Base-by-base conservation (phyloP, 2,888 invertebrate genomes). In the Blera fallax region DNA sequence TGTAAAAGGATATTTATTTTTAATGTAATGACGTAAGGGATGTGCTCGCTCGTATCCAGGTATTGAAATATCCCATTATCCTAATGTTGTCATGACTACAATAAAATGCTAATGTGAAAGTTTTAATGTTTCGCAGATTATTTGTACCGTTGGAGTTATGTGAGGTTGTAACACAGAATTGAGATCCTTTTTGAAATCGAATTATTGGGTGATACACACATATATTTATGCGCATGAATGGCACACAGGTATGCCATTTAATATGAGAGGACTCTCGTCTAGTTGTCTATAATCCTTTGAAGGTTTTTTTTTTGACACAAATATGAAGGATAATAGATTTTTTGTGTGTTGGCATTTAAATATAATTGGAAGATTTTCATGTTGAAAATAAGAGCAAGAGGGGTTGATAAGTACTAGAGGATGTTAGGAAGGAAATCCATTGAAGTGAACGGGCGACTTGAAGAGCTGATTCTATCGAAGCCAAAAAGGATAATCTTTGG, bases 31-130 rank as follows among this genome's bases (percentile, higher is more conserved):
- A 29, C 16, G 45, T 64, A 32, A 21, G 45, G 45, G 40, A 40
- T 3, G 40, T 40, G 1, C 10, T 37, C 10, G 37, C 37, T 40
- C 48, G 34, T 50, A 50, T 50, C 8, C 32, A 72, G 60, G 67
- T 78, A 69, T 50, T 80, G 58, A 74, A 80, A 70, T 74, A 80
- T 74, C 74, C 70, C 65, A 80, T 80, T 84, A 80, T 65, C 58
- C 69, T 80, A 76, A 84, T 74, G 64, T 70, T 52, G 74, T 65
- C 69, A 80, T 70, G 84, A 34, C 64, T 27, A 52, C 64, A 62
- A 70, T 58, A 67, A 83, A 83, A 83, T 83, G 43, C 54, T 72
- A 83, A 83, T 83, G 60, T 56, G 37, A 67, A 78, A 65, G 77
- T 77, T 70, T 82, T 82, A 70, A 76, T 77, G 77, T 58, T 43